Conservation (phyloP, 1,140 invertebrate genomes). For the Bombus confusus region DNA sequence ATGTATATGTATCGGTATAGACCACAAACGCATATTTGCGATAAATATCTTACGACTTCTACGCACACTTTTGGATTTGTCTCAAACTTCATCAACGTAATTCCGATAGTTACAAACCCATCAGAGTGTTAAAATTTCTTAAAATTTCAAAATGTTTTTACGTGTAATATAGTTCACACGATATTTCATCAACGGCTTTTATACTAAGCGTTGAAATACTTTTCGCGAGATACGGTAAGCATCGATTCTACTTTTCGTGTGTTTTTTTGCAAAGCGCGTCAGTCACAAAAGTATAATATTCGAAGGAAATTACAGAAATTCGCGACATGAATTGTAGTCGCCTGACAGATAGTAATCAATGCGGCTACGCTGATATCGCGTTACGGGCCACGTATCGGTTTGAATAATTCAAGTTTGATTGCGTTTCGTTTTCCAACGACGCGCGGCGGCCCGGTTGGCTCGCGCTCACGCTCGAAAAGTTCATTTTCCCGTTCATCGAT, state of each 20-base stretch:
- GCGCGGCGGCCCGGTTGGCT: no score
- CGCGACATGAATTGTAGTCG: background rate
- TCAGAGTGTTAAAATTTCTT: no score
- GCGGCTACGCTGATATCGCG: background rate
- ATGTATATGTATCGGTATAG: no score
- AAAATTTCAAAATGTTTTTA: no score
- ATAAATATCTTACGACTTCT: no score
- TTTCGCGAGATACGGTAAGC: background rate
- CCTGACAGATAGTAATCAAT: constrained; percentile 29
- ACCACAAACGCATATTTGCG: no score
- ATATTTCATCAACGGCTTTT: background rate
- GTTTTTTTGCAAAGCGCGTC: no score
- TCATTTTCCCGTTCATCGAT: constrained; percentile 54
- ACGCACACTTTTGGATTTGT: no score
- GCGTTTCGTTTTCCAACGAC: constrained; percentile 34
- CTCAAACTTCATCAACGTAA: no score
- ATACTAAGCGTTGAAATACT: background rate
- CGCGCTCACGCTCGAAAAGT: constrained; percentile 46
- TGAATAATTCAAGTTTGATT: constrained; percentile 54
- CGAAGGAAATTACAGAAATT: background rate
- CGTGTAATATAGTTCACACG: background rate
- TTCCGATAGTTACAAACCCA: no score
- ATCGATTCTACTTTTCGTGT: background rate
- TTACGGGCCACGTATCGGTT: constrained; percentile 15
- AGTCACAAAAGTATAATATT: background rate